phyloP scores from a whole-genome alignment of 2,888 invertebrate genomes.

The Terebella lapidaria region DNA sequence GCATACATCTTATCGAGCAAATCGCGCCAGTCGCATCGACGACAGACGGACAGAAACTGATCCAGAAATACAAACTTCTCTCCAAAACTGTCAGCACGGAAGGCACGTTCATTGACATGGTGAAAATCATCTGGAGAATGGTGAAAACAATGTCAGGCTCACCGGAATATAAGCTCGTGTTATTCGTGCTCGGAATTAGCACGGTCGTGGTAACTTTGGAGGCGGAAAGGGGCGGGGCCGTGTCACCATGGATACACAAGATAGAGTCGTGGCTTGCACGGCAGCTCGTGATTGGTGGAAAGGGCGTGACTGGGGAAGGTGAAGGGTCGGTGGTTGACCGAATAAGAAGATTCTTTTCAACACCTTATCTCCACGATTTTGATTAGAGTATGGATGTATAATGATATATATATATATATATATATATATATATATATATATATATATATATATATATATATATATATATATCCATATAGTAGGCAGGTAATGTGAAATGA shows the following conservation, averaged over 20 bases:
- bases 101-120: constrained; percentile 16
- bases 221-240: neutral
- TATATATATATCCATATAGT: too few relatives aligned
- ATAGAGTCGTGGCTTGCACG: constrained; percentile 18
- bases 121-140: constrained; percentile 20
- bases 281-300: constrained; percentile 20
- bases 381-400: constrained; percentile 8
- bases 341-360: constrained; percentile 15
- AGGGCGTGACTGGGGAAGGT: constrained; percentile 18
- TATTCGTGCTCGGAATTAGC: constrained; percentile 13
- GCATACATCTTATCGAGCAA: neutral
- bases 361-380: constrained; percentile 22
- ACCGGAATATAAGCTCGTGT: constrained; percentile 7
- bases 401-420: too few relatives aligned
- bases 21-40: neutral
- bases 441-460: too few relatives aligned
- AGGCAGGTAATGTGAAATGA: too few relatives aligned
- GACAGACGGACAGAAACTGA: neutral
- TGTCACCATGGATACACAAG: constrained; percentile 6
- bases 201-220: constrained; percentile 1
- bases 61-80: neutral
- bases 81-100: constrained; percentile 2
- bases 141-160: constrained; percentile 14
- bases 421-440: too few relatives aligned
- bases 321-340: constrained; percentile 16